Evolutionary conservation across 2,888 invertebrate genomes (phyloP).

Genomic region (Nemotelus pantherinus): DNA sequence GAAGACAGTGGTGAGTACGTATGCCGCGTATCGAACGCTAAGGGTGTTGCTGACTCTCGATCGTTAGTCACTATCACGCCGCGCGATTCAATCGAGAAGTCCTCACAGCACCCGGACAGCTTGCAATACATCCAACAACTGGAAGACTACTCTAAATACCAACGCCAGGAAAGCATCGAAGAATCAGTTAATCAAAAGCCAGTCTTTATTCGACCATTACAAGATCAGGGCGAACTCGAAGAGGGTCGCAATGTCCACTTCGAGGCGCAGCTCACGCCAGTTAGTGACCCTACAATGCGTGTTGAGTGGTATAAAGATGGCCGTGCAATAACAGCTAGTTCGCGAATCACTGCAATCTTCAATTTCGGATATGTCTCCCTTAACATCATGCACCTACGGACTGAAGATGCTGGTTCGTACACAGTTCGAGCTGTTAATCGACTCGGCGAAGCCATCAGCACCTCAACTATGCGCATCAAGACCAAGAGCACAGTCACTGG

Average conservation of each 20-base stretch:
- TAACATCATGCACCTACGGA: slow-evolving; percentile 97
- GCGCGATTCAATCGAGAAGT: slow-evolving; percentile 84
- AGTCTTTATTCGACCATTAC: slow-evolving; percentile 87
- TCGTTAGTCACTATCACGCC: slow-evolving; percentile 83
- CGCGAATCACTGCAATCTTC: slow-evolving; percentile 96
- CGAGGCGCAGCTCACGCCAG: slow-evolving; percentile 91
- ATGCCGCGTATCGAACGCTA: slow-evolving; percentile 86
- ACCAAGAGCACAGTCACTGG: slow-evolving; percentile 84
- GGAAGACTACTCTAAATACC: slow-evolving; percentile 89
- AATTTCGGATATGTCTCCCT: slow-evolving; percentile 99
- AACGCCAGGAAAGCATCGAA: slow-evolving; percentile 85
- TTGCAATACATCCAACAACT: slow-evolving; percentile 89
- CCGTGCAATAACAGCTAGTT: slow-evolving; percentile 93
- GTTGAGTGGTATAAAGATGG: slow-evolving; percentile 97
- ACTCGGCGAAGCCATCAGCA: slow-evolving; percentile 89
- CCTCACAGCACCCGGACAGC: slow-evolving; percentile 91
- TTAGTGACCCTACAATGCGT: slow-evolving; percentile 92
- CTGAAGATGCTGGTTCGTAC: slow-evolving; percentile 97
- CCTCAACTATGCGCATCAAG: slow-evolving; percentile 79
- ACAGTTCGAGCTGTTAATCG: slow-evolving; percentile 91
- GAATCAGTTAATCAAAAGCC: slow-evolving; percentile 84
- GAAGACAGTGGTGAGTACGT: slow-evolving; percentile 92
- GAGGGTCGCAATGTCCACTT: slow-evolving; percentile 94
- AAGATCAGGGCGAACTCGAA: slow-evolving; percentile 85
- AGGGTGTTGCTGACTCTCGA: slow-evolving; percentile 87